Evolutionary conservation across 2,797 vertebrate genomes (phyloP).

Genomic region (Xiphophorus birchmanni): DNA sequence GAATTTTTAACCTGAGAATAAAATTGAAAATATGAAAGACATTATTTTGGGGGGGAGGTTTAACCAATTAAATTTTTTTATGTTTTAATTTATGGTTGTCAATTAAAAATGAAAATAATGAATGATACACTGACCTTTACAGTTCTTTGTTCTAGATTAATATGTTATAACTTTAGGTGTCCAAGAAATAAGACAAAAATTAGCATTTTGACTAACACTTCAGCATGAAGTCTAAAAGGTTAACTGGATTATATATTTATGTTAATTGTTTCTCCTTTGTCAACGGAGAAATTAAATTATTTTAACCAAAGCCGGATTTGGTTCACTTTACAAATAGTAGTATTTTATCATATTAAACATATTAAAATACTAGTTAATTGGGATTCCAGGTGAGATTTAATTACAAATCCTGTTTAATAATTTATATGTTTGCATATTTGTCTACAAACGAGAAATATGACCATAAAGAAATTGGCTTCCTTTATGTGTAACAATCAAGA

Average conservation of each 20-base stretch:
- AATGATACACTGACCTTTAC: too few species aligned
- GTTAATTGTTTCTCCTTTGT: not conserved
- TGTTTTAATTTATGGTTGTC: too few species aligned
- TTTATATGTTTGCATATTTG: not conserved
- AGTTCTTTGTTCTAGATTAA: too few species aligned
- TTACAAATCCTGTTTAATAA: not conserved
- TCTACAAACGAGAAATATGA: not conserved
- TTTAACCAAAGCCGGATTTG: not conserved
- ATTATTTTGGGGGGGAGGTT: too few species aligned
- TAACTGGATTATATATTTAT: not conserved
- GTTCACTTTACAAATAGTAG: not conserved
- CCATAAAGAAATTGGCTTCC: not conserved
- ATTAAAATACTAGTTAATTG: not conserved
- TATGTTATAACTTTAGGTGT: not conserved
- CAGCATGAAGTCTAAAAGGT: not conserved
- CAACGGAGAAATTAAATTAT: not conserved
- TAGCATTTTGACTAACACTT: not conserved
- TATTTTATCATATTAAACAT: not conserved
- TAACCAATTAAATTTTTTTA: too few species aligned
- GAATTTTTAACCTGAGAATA: too few species aligned
- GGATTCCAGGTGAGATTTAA: not conserved
- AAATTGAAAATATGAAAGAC: too few species aligned
- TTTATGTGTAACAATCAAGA: not conserved
- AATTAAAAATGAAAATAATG: too few species aligned
- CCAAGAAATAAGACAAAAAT: not conserved